Conservation (phyloP, 2,797 vertebrate genomes). For the Danio choprae region DNA sequence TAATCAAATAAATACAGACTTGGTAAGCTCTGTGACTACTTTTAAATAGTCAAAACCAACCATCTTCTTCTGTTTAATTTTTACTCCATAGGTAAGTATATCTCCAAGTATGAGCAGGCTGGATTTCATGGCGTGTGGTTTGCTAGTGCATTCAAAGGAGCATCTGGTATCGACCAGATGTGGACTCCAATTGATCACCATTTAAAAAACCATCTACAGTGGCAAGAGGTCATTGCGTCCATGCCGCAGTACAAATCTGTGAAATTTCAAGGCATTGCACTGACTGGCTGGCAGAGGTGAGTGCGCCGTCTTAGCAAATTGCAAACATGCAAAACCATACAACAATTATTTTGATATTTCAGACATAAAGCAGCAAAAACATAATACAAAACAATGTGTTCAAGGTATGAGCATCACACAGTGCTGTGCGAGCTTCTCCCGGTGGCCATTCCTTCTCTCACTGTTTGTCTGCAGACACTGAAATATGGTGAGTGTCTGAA, state of each 20-base stretch:
- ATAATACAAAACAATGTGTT: neutral
- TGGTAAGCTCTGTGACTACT: too few species aligned
- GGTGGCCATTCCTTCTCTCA: slow-evolving; percentile 77
- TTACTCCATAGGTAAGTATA: slow-evolving; percentile 28
- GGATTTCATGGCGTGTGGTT: slow-evolving; percentile 78
- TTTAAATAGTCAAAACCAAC: too few species aligned
- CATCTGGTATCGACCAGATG: slow-evolving; percentile 67
- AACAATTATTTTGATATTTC: neutral
- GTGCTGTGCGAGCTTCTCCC: slow-evolving; percentile 82
- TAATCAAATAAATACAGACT: too few species aligned
- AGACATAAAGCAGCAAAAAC: neutral
- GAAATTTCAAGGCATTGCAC: slow-evolving; percentile 69
- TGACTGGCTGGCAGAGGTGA: slow-evolving; percentile 84
- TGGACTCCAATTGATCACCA: slow-evolving; percentile 76
- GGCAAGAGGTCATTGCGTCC: slow-evolving; percentile 73
- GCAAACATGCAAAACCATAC: neutral
- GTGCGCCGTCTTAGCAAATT: slow-evolving; percentile 12
- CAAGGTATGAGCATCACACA: slow-evolving; percentile 79
- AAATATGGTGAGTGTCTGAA: slow-evolving; percentile 71
- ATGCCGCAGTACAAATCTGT: slow-evolving; percentile 68
- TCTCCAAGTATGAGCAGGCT: slow-evolving; percentile 73
- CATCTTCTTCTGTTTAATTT: neutral
- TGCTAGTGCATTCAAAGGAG: slow-evolving; percentile 83
- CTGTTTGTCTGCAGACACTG: slow-evolving; percentile 76
- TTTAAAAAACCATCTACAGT: slow-evolving; percentile 78